Conservation (phyloP, 2,888 invertebrate genomes). For the Drosophila yooni region DNA sequence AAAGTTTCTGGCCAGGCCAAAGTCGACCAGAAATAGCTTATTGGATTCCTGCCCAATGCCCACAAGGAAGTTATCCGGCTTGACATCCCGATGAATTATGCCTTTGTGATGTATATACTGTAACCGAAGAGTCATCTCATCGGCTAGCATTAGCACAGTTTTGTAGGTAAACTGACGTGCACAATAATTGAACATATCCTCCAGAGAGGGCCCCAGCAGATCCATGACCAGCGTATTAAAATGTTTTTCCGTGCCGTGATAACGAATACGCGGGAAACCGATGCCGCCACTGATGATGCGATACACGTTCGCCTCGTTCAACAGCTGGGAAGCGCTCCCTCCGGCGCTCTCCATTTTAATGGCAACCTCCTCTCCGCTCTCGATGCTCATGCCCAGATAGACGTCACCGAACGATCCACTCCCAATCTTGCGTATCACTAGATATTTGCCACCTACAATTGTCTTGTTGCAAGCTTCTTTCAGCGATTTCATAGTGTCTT, state of each 20-base stretch:
- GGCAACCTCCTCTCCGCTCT: neutral
- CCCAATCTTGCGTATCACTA: neutral
- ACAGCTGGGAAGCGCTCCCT: neutral
- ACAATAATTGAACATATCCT: slow-evolving; percentile 1
- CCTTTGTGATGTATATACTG: neutral
- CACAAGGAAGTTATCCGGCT: neutral
- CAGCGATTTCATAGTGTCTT: neutral
- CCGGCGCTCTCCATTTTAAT: neutral
- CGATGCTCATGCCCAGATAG: neutral
- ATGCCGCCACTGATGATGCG: neutral
- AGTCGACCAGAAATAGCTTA: neutral
- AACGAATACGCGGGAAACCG: neutral
- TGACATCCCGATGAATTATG: neutral
- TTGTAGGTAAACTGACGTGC: neutral
- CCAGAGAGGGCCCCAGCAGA: neutral
- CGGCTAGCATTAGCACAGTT: neutral
- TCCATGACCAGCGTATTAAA: neutral
- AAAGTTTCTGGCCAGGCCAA: neutral
- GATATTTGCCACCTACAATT: neutral
- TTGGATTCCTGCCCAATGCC: neutral
- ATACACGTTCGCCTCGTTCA: neutral
- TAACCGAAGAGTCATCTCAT: neutral
- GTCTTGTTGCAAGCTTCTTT: neutral
- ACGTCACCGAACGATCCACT: neutral
- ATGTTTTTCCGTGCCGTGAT: neutral